These are phyloP conservation scores for Melanotaenia pygmaea DNA, from an alignment of 2,797 vertebrate genomes.

Conservation along the genomic window DNA sequence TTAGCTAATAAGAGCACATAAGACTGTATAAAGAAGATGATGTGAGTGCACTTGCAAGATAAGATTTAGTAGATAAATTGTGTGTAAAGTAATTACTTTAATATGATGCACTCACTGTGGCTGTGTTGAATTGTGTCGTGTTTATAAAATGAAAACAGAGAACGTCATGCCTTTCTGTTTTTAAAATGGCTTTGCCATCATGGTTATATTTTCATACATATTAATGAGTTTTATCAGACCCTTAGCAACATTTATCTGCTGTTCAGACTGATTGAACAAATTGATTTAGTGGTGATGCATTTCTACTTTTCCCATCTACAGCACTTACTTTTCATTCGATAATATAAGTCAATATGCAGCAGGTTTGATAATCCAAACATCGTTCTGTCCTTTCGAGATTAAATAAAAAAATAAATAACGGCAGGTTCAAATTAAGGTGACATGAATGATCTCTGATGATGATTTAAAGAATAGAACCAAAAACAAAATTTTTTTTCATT, in stretches of 20 bases:
- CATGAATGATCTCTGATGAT: too few species aligned
- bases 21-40: not conserved
- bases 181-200: not conserved
- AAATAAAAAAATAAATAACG: not conserved
- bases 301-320: not conserved
- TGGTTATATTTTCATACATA: constrained; percentile 7
- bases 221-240: constrained; percentile 7
- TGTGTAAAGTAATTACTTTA: not conserved
- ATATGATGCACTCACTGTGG: not conserved
- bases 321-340: not conserved
- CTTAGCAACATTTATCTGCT: not conserved
- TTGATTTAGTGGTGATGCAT: constrained; percentile 18
- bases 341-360: not conserved
- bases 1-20: not conserved
- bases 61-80: not conserved
- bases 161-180: too few species aligned
- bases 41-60: not conserved
- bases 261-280: not conserved
- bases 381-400: not conserved
- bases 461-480: too few species aligned
- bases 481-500: too few species aligned
- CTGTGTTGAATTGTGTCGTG: not conserved
- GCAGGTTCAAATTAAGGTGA: not conserved
- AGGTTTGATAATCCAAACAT: constrained; percentile 2
- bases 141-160: not conserved